These are phyloP conservation scores for Pocillopora grandis DNA, from an alignment of 92 coral and sea anemone species.

Conservation along the genomic window DNA sequence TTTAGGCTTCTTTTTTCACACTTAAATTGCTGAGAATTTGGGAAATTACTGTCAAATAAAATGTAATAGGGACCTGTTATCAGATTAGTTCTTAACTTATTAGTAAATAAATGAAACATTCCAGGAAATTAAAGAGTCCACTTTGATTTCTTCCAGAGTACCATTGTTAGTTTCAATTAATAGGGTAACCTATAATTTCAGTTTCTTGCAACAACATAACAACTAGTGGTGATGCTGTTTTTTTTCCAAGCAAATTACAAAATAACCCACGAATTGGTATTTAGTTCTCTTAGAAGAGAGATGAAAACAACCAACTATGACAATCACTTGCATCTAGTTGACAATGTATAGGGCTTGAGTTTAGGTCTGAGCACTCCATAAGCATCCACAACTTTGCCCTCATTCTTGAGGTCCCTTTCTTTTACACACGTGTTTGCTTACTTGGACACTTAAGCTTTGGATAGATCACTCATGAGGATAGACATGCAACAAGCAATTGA, in stretches of 20 bases:
- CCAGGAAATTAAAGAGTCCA: too few species aligned
- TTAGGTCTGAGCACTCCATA: conserved; percentile 56
- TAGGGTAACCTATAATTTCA: too few species aligned
- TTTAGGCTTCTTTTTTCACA: background rate
- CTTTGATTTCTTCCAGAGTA: too few species aligned
- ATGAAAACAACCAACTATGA: background rate
- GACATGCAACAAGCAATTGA: conserved; percentile 9
- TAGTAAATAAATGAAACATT: background rate
- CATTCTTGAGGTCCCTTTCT: conserved; percentile 43
- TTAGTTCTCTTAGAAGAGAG: too few species aligned
- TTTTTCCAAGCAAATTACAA: too few species aligned
- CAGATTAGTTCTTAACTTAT: background rate
- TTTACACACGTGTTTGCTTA: conserved; percentile 20
- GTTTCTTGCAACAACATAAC: too few species aligned
- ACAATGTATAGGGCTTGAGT: conserved; percentile 29
- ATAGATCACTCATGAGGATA: conserved; percentile 13
- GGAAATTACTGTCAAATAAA: too few species aligned
- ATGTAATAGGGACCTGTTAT: too few species aligned
- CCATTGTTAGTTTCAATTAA: too few species aligned
- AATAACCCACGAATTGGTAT: too few species aligned
- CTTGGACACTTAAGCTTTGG: conserved; percentile 39
- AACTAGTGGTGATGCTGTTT: too few species aligned
- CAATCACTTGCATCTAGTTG: conserved; percentile 33
- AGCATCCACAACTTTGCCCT: conserved; percentile 46
- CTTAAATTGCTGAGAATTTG: too few species aligned